Evolutionary conservation across 2,888 invertebrate genomes (phyloP).

Genomic region (Microctonus aethiopoides): DNA sequence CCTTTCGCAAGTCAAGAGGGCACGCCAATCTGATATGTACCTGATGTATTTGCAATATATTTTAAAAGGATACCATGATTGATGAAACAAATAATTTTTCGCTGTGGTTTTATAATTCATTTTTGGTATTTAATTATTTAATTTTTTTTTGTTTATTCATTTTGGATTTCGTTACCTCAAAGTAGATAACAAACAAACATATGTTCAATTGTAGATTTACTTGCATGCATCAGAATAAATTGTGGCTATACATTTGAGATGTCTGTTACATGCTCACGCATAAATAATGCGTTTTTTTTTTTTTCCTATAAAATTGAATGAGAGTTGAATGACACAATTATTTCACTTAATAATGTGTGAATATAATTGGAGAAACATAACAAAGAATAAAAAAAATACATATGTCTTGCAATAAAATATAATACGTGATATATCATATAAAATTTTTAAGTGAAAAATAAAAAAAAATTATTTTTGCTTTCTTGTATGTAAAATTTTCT

Average conservation of each 20-base stretch:
- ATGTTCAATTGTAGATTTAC: conserved; percentile 27
- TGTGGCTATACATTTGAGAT: conserved; percentile 51
- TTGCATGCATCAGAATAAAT: conserved; percentile 59
- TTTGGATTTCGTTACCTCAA: background rate
- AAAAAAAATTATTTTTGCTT: background rate
- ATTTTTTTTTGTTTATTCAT: background rate
- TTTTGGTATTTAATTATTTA: background rate
- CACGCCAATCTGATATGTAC: conserved; percentile 61
- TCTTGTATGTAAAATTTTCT: background rate
- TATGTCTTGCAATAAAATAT: background rate
- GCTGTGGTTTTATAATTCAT: background rate
- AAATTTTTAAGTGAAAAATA: background rate
- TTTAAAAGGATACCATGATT: conserved; percentile 38
- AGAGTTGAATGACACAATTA: conserved; percentile 5
- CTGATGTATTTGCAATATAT: conserved; percentile 16
- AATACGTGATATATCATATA: background rate
- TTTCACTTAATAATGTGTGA: background rate
- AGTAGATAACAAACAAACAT: no score
- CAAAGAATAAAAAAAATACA: background rate
- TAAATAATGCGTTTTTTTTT: conserved; percentile 50
- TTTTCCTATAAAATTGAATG: conserved; percentile 44
- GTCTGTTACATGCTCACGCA: conserved; percentile 63
- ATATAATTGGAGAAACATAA: background rate
- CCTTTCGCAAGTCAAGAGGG: conserved; percentile 54
- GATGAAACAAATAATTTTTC: conserved; percentile 28